These are phyloP conservation scores for Liasis olivaceus DNA, from an alignment of 2,797 vertebrate genomes.

Conservation along the genomic window DNA sequence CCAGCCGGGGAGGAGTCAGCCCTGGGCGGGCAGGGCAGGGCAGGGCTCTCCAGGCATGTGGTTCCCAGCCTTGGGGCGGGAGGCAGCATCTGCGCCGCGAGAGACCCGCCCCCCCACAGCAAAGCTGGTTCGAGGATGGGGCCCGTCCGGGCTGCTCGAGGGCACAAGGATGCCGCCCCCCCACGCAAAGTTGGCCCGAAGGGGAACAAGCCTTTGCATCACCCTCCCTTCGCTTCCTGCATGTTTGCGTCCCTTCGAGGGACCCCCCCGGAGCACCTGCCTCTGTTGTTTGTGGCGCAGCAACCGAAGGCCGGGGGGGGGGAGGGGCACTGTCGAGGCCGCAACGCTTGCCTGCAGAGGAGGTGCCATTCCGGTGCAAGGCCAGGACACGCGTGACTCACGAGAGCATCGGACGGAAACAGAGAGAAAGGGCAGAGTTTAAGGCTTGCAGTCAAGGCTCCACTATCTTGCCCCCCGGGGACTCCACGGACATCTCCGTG, in stretches of 20 bases:
- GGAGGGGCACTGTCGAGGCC: not conserved
- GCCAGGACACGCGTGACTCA: too few species aligned
- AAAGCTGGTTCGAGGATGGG: not conserved
- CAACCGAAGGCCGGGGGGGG: not conserved
- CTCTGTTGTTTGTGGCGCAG: not conserved
- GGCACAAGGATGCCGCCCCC: too few species aligned
- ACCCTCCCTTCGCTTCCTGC: not conserved
- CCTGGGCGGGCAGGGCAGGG: not conserved
- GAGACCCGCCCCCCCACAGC: not conserved
- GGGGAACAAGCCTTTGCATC: not conserved
- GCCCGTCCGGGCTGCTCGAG: not conserved
- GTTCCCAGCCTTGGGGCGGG: too few species aligned
- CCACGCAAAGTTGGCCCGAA: not conserved
- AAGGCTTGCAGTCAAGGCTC: too few species aligned
- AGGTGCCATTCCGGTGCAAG: too few species aligned
- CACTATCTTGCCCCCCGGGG: too few species aligned
- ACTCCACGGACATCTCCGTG: too few species aligned
- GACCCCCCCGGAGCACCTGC: not conserved
- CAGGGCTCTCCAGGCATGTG: not conserved
- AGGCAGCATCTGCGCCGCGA: not conserved
- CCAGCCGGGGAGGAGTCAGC: not conserved
- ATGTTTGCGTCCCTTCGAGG: too few species aligned
- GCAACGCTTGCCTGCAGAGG: not conserved
- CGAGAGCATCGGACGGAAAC: too few species aligned
- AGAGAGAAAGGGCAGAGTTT: too few species aligned